Percentiles rank a stretch among this genome's conserved stretches.
Evolutionary conservation across 2,797 vertebrate genomes (phyloP).

Genomic region (Orientallactaga sibirica): DNA sequence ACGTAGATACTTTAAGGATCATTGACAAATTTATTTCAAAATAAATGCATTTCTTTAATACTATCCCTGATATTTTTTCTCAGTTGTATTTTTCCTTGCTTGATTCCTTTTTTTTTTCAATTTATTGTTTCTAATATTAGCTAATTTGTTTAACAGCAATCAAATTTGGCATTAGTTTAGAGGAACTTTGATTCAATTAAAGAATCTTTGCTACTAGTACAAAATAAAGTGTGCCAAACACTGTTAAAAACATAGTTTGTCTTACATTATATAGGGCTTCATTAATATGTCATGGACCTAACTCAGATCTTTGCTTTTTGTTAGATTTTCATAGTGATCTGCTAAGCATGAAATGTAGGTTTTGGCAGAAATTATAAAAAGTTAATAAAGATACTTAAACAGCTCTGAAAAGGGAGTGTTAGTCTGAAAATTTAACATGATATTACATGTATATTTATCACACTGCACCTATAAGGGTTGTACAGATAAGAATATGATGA

Average conservation of each 20-base stretch:
- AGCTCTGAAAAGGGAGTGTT: background rate
- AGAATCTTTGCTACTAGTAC: slow-evolving; percentile 51
- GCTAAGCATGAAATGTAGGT: background rate
- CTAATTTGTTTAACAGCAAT: slow-evolving; percentile 61
- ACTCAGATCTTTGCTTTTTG: background rate
- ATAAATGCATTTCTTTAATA: slow-evolving; percentile 68
- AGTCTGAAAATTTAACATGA: background rate
- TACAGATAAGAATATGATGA: background rate
- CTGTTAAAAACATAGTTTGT: slow-evolving; percentile 14
- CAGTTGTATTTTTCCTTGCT: slow-evolving; percentile 53
- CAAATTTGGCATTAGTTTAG: slow-evolving; percentile 17
- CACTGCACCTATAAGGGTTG: background rate
- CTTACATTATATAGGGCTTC: background rate
- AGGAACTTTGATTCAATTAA: slow-evolving; percentile 62
- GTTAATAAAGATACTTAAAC: background rate
- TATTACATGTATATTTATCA: background rate
- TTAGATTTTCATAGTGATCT: background rate
- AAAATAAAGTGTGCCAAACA: background rate
- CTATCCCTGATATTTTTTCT: slow-evolving; percentile 73
- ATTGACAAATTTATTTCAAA: slow-evolving; percentile 70
- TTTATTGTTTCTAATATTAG: background rate
- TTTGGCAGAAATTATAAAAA: background rate
- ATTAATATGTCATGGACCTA: background rate
- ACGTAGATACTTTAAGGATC: slow-evolving; percentile 27
- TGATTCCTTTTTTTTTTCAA: background rate